phyloP scores from a whole-genome alignment of 2,888 invertebrate genomes.

The Tachina lurida region DNA sequence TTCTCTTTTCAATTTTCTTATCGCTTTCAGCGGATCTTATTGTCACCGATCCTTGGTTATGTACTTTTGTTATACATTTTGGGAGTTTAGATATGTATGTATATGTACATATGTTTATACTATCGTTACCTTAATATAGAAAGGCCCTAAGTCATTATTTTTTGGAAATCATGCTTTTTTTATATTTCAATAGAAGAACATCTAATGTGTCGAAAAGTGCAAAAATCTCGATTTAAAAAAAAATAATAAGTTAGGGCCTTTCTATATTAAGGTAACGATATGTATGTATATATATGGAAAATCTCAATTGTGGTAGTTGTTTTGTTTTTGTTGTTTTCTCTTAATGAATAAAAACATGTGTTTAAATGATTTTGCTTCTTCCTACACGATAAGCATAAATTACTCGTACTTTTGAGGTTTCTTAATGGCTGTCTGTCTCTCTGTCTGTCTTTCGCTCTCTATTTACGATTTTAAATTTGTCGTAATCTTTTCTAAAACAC shows the following conservation, averaged over 20 bases:
- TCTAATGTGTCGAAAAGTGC: too few species aligned
- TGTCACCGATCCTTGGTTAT: conserved; percentile 60
- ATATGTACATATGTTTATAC: too few species aligned
- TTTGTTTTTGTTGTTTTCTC: conserved; percentile 10
- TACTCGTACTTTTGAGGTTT: conserved; percentile 48
- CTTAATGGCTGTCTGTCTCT: conserved; percentile 3
- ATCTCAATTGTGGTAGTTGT: conserved; percentile 43
- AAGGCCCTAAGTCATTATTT: too few species aligned
- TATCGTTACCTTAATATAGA: too few species aligned
- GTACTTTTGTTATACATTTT: conserved; percentile 15
- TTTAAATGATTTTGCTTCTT: conserved; percentile 34
- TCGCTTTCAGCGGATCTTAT: conserved; percentile 67
- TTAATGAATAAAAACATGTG: conserved; percentile 46
- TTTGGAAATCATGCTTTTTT: too few species aligned
- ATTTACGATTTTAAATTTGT: conserved; percentile 46
- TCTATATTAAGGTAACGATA: too few species aligned
- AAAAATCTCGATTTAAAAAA: too few species aligned
- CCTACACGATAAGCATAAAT: conserved; percentile 68
- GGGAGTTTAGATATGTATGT: background rate
- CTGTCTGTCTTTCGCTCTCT: conserved; percentile 33
- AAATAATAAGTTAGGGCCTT: too few species aligned
- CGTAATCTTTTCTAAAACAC: conserved; percentile 62
- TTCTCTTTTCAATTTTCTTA: conserved; percentile 51
- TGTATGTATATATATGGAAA: background rate
- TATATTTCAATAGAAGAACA: too few species aligned